Evolutionary conservation across 2,888 invertebrate genomes (phyloP), one percentile per base, ranked within the genome.

Genomic region (Schizotus pectinicornis): DNA sequence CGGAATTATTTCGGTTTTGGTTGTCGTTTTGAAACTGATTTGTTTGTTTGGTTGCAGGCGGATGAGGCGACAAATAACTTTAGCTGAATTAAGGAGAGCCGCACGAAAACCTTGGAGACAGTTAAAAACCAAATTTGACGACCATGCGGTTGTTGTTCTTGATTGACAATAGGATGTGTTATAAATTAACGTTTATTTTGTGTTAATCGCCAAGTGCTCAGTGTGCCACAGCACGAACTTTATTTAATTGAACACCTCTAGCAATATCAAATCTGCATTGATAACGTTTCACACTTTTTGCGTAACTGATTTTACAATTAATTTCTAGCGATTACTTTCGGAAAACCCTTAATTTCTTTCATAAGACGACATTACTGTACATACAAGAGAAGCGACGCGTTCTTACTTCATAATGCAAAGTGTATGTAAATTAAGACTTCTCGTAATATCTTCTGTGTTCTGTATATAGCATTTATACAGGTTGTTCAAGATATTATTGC

Each of bases 81-180:
- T 88, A 70, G 83, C 86, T 65, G 94, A 94, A 77, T 82, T 94
- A 74, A 85, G 92, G 74, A 85, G 93, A 74, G 91, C 92, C 62
- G 94, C 94, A 38, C 87, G 94, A 64, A 92, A 92, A 76, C 94
- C 94, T 7, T 93, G 92, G 88, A 84, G 89, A 73, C 84, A 84
- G 77, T 79, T 88, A 65, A 77, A 78, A 69, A 73, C 74, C 56
- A 81, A 82, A 77, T 66, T 71, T 53, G 79, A 82, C 67, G 83
- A 83, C 70, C 84, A 85, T 79, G 84, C 85, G 79, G 86, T 88
- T 81, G 88, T 89, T 74, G 88, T 89, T 82, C 83, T 89, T 77
- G 89, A 89, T 86, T 89, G 88, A 89, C 86, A 80, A 76, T 79
- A 70, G 69, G 61, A 67, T 68, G 41, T 46, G 46, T 38, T 33